phyloP scores from a whole-genome alignment of 2,888 invertebrate genomes.

The Cremastobaeus sp. region DNA sequence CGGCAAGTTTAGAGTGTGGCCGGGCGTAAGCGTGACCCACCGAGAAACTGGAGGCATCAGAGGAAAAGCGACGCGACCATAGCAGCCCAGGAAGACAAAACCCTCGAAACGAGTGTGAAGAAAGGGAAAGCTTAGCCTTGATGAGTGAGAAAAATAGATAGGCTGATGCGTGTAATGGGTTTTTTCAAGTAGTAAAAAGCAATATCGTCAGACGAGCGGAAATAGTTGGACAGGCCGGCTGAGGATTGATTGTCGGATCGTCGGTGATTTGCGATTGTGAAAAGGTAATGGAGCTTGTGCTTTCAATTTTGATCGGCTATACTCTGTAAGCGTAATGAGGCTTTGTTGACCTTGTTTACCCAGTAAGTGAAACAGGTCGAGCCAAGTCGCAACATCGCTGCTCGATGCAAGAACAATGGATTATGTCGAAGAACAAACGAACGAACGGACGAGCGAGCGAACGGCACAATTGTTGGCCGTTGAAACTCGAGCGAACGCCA shows the following conservation, averaged over 20 bases:
- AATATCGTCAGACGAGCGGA: constrained; percentile 18
- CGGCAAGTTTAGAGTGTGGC: too few species aligned
- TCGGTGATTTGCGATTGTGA: not conserved
- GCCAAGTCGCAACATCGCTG: constrained; percentile 15
- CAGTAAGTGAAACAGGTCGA: not conserved
- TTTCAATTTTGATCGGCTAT: not conserved
- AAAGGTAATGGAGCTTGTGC: not conserved
- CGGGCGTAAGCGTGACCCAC: too few species aligned
- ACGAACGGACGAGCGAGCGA: constrained; percentile 30
- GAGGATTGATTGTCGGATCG: not conserved
- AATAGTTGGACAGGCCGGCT: not conserved
- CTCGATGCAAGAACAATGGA: constrained; percentile 25
- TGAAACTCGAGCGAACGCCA: constrained; percentile 66
- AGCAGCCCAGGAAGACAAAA: too few species aligned
- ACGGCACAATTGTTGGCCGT: constrained; percentile 65
- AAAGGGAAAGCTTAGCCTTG: too few species aligned
- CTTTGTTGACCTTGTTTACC: constrained; percentile 12
- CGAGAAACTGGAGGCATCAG: too few species aligned
- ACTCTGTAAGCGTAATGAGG: constrained; percentile 8
- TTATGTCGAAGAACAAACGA: constrained; percentile 46
- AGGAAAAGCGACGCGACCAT: too few species aligned
- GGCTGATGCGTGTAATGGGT: too few species aligned
- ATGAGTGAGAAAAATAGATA: too few species aligned
- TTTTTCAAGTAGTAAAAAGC: constrained; percentile 23
- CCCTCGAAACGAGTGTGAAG: too few species aligned